These are phyloP conservation scores for Caradrina kadenii DNA, from an alignment of 2,888 invertebrate genomes.

Conservation along the genomic window DNA sequence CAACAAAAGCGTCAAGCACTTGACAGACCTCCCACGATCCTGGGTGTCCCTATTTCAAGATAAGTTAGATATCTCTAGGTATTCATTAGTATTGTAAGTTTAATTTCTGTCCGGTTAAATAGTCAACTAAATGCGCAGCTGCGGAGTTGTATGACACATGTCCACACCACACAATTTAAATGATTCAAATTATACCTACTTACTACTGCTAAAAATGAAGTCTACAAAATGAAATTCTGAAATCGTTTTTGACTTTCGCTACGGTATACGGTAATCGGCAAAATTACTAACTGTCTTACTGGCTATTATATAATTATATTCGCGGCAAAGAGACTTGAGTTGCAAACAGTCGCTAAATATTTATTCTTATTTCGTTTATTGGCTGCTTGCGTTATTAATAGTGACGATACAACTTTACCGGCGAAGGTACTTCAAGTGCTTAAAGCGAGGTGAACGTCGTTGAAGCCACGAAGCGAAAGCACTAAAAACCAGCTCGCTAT, in stretches of 20 bases:
- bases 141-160: background rate
- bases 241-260: conserved; percentile 41
- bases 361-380: conserved; percentile 25
- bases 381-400: conserved; percentile 1
- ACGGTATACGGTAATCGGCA: conserved; percentile 45
- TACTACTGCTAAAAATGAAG: conserved; percentile 52
- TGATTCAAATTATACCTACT: conserved; percentile 49
- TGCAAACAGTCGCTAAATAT: conserved; percentile 2
- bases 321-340: conserved; percentile 18
- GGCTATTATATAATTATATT: conserved; percentile 44
- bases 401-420: background rate
- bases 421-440: conserved; percentile 2
- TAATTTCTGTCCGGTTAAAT: no score
- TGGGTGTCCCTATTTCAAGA: no score
- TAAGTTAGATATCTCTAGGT: no score
- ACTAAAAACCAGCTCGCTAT: conserved; percentile 49
- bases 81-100: background rate
- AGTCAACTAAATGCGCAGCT: background rate
- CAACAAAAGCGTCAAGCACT: no score
- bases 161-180: conserved; percentile 26
- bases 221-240: conserved; percentile 38
- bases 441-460: conserved; percentile 10
- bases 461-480: conserved; percentile 31
- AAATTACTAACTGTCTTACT: conserved; percentile 50
- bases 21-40: no score